These are phyloP conservation scores for Plotosus lineatus DNA, from an alignment of 2,113 vertebrate genomes.

Conservation along the genomic window DNA sequence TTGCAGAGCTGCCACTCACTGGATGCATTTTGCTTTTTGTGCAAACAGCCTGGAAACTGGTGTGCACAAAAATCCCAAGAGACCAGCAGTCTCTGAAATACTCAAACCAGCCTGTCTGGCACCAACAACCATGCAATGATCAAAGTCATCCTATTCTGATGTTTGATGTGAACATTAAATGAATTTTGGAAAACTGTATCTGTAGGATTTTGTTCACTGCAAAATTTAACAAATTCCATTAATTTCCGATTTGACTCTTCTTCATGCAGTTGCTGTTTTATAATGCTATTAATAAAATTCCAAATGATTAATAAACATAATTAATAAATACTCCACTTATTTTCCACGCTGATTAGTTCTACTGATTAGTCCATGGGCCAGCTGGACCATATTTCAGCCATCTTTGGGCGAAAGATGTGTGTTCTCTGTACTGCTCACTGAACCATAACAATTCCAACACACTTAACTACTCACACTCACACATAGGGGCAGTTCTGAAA, in stretches of 20 bases:
- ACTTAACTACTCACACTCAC: too few relatives aligned
- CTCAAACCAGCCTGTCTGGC: neutral
- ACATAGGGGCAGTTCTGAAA: too few relatives aligned
- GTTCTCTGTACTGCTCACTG: too few relatives aligned
- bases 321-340: too few relatives aligned
- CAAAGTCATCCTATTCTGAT: neutral
- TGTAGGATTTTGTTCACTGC: neutral
- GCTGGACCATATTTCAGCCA: too few relatives aligned
- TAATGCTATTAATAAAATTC: neutral
- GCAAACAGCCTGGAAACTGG: neutral
- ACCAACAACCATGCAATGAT: neutral
- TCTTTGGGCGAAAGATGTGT: too few relatives aligned
- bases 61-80: neutral
- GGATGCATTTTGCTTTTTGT: neutral
- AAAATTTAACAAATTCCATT: neutral
- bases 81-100: neutral
- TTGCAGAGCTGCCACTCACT: neutral
- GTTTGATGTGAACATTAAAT: constrained; percentile 1
- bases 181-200: neutral
- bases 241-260: neutral
- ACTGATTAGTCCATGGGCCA: too few relatives aligned
- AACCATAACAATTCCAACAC: too few relatives aligned
- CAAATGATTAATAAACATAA: neutral
- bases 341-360: too few relatives aligned
- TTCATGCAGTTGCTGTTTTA: neutral